Percentiles rank a stretch among this genome's conserved stretches.
These are phyloP conservation scores for Xiphophorus birchmanni DNA, from an alignment of 2,797 vertebrate species.

Conservation along the genomic window DNA sequence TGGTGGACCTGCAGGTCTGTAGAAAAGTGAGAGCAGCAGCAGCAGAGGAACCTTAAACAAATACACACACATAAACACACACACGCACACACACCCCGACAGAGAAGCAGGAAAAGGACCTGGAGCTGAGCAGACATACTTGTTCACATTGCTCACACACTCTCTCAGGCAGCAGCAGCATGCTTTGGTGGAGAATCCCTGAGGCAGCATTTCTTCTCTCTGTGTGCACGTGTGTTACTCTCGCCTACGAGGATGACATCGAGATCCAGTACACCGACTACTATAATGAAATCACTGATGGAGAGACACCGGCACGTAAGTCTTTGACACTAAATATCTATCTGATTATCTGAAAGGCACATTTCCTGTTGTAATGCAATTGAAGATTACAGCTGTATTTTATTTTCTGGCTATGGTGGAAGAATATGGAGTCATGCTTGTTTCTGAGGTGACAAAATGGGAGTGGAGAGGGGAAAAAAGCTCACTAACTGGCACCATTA, in stretches of 20 bases:
- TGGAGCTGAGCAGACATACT: constrained; percentile 27
- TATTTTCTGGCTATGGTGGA: not conserved
- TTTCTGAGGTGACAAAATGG: constrained; percentile 13
- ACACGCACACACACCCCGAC: constrained; percentile 8
- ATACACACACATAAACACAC: constrained; percentile 13
- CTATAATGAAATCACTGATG: constrained; percentile 76
- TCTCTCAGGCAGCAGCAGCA: constrained; percentile 54
- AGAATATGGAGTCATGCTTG: not conserved
- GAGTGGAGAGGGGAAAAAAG: not conserved
- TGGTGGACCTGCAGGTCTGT: constrained; percentile 51
- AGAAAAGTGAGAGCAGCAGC: constrained; percentile 50
- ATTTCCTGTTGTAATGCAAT: not conserved
- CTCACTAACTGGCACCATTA: not conserved
- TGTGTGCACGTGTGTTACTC: constrained; percentile 50
- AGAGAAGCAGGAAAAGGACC: constrained; percentile 10
- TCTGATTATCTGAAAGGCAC: not conserved
- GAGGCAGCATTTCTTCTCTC: constrained; percentile 67
- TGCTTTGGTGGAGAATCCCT: constrained; percentile 68
- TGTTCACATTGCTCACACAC: constrained; percentile 17
- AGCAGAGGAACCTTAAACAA: constrained; percentile 22
- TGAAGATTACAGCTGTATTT: not conserved
- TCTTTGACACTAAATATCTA: constrained; percentile 19
- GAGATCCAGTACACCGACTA: constrained; percentile 66
- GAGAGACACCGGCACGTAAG: constrained; percentile 72
- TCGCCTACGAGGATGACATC: constrained; percentile 80